A percentile compares a stretch with the other conserved stretches of the same genome.
These are phyloP conservation scores for Anisognathus igniventris DNA, from an alignment of 2,797 vertebrate species.

Conservation along the genomic window DNA sequence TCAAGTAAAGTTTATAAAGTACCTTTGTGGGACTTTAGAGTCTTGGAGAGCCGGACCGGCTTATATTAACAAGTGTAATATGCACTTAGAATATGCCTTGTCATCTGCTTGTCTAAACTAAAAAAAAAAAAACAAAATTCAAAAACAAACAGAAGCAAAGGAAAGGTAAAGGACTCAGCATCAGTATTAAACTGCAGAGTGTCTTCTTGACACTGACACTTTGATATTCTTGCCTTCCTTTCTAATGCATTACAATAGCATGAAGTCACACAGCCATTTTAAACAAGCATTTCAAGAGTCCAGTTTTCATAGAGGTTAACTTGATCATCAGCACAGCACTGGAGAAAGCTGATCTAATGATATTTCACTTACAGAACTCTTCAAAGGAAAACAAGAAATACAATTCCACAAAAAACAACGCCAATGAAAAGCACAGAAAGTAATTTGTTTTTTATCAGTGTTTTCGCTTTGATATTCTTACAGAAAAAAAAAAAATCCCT, in stretches of 20 bases:
- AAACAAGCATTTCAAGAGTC: slow-evolving; percentile 22
- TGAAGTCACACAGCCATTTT: slow-evolving; percentile 45
- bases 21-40: slow-evolving; percentile 30
- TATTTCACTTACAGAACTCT: slow-evolving; percentile 8
- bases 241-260: slow-evolving; percentile 17
- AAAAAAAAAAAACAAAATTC: not conserved
- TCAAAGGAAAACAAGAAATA: slow-evolving; percentile 25
- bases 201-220: not conserved
- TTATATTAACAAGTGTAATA: slow-evolving; percentile 30
- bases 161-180: slow-evolving; percentile 9
- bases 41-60: slow-evolving; percentile 6
- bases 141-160: slow-evolving; percentile 41
- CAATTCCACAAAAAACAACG: slow-evolving; percentile 10
- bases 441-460: not conserved
- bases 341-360: slow-evolving; percentile 28
- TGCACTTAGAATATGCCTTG: slow-evolving; percentile 20
- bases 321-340: slow-evolving; percentile 44
- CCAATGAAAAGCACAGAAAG: slow-evolving; percentile 31
- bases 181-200: not conserved
- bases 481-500: not conserved
- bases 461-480: not conserved
- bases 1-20: slow-evolving; percentile 68
- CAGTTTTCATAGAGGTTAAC: slow-evolving; percentile 28
- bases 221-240: slow-evolving; percentile 10
- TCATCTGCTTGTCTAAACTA: slow-evolving; percentile 31